These are phyloP conservation scores for Athrips mouffetella DNA, from an alignment of 2,888 invertebrate genomes.

Conservation along the genomic window DNA sequence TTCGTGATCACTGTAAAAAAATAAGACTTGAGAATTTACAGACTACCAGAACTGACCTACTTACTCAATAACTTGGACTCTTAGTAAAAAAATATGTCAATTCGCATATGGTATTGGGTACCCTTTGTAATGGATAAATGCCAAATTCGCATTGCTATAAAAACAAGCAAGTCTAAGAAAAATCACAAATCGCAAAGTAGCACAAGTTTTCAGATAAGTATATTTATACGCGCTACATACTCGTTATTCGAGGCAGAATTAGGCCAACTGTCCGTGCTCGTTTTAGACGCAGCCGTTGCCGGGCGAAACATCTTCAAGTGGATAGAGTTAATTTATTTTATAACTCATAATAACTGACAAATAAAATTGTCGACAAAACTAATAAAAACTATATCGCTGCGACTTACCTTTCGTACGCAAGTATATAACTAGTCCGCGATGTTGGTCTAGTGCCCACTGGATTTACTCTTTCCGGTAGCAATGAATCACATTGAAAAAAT, in stretches of 20 bases:
- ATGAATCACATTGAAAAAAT: slow-evolving; percentile 88
- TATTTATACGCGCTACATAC: slow-evolving; percentile 62
- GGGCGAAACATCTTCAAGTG: slow-evolving; percentile 49
- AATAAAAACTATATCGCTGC: slow-evolving; percentile 26
- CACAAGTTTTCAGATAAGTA: slow-evolving; percentile 57
- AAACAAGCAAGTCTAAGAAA: slow-evolving; percentile 32
- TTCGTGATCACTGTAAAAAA: slow-evolving; percentile 90
- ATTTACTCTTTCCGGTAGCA: slow-evolving; percentile 86
- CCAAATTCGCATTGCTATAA: slow-evolving; percentile 21
- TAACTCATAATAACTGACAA: slow-evolving; percentile 49
- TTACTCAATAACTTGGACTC: too few relatives aligned
- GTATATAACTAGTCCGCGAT: slow-evolving; percentile 77
- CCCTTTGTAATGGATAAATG: too few relatives aligned
- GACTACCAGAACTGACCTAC: too few relatives aligned
- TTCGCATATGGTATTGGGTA: background rate
- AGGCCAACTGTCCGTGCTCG: slow-evolving; percentile 73
- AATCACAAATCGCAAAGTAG: slow-evolving; percentile 52
- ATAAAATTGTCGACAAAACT: slow-evolving; percentile 51
- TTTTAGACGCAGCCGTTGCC: slow-evolving; percentile 74
- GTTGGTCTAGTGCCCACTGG: slow-evolving; percentile 82
- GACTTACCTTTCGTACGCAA: slow-evolving; percentile 66
- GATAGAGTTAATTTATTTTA: slow-evolving; percentile 49
- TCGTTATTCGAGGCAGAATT: slow-evolving; percentile 67
- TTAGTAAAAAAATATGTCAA: slow-evolving; percentile 2
- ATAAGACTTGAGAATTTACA: slow-evolving; percentile 18